Evolutionary conservation across 2,797 vertebrate genomes (phyloP).

Genomic region (Choloepus didactylus): DNA sequence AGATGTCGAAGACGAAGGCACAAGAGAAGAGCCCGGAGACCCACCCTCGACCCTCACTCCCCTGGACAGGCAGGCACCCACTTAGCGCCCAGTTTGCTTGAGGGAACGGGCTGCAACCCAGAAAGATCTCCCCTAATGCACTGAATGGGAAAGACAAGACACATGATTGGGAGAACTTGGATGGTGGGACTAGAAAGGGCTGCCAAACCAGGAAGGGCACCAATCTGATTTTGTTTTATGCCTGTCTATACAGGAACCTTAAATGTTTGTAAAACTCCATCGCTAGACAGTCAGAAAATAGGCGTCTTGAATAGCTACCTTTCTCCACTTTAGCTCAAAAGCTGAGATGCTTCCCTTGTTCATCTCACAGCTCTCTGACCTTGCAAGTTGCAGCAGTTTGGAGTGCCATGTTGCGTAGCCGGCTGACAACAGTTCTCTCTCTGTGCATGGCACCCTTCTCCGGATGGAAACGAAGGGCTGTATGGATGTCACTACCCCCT

Average conservation of each 20-base stretch:
- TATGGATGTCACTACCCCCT: neutral
- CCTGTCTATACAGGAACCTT: neutral
- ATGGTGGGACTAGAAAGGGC: accelerated
- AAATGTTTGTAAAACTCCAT: neutral
- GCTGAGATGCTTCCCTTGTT: neutral
- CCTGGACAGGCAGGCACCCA: neutral
- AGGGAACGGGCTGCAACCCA: neutral
- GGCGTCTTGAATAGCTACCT: neutral
- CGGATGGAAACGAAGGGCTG: neutral
- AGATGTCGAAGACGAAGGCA: neutral
- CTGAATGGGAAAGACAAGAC: neutral
- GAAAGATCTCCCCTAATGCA: neutral
- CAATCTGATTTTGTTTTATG: neutral
- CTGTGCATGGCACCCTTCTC: neutral
- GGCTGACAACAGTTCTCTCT: neutral
- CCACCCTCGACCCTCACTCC: neutral
- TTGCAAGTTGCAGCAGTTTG: neutral
- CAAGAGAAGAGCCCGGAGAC: neutral
- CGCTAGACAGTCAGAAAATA: neutral
- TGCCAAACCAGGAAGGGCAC: neutral
- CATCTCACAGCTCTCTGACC: neutral
- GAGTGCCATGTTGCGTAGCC: no score
- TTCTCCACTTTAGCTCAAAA: accelerated
- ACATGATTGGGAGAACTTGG: neutral
- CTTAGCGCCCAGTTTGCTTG: neutral